Conservation (phyloP, 2,888 invertebrate species). For the Diaprepes abbreviatus region DNA sequence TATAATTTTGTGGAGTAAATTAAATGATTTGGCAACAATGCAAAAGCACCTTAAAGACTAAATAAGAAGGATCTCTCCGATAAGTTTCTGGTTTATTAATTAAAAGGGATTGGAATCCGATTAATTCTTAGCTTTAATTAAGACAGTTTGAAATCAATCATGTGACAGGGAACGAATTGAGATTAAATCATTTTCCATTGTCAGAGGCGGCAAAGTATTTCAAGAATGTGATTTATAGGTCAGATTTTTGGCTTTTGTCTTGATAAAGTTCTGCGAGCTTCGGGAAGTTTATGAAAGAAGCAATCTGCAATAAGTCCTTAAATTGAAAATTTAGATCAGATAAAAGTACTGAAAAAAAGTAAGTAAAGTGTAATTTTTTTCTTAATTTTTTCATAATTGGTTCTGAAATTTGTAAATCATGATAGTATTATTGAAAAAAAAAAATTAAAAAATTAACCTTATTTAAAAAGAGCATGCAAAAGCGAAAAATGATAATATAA, state of each 20-base stretch:
- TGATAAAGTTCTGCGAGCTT: background rate
- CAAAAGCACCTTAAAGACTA: background rate
- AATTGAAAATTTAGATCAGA: no score
- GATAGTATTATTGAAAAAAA: no score
- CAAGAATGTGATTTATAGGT: background rate
- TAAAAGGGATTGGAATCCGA: conserved; percentile 60
- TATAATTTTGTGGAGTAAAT: no score
- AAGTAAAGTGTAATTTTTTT: no score
- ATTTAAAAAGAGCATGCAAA: no score
- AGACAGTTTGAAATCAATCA: conserved; percentile 63
- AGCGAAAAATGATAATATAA: no score
- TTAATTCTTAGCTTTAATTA: conserved; percentile 64
- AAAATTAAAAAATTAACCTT: no score
- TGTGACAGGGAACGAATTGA: conserved; percentile 58
- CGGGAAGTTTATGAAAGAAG: background rate
- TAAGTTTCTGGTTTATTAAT: conserved; percentile 64
- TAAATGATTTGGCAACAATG: conserved; percentile 10
- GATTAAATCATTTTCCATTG: conserved; percentile 29
- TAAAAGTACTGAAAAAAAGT: no score
- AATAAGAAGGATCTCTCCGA: conserved; percentile 50
- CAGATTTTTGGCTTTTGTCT: conserved; percentile 5
- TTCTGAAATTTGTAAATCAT: no score
- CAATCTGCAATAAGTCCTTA: no score
- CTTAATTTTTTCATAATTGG: no score
- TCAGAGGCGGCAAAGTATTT: background rate